Conservation (phyloP, 2,797 vertebrate genomes). For the Lagorchestes hirsutus region DNA sequence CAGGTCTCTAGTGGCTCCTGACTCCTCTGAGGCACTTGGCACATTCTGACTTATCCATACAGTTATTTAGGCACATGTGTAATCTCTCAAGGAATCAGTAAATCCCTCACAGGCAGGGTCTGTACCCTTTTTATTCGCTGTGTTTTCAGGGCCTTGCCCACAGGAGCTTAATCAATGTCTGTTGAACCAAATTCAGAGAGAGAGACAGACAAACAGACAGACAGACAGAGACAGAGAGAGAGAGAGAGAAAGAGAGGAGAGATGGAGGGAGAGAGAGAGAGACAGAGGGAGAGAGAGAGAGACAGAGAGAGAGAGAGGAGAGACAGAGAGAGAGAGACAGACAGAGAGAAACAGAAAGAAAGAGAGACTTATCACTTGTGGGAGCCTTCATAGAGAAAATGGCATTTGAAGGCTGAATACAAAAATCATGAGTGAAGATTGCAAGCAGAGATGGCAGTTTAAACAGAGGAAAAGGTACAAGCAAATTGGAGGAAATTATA, state of each 20-base stretch:
- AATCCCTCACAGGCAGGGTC: neutral
- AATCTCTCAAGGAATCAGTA: neutral
- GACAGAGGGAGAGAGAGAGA: too few relatives aligned
- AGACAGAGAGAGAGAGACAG: too few relatives aligned
- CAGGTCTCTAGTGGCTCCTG: neutral
- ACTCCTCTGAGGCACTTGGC: neutral
- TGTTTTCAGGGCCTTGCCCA: neutral
- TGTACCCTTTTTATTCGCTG: neutral
- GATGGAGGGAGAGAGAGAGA: too few relatives aligned
- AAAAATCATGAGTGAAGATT: neutral
- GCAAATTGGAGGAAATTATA: neutral
- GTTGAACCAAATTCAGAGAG: neutral
- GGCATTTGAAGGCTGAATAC: neutral
- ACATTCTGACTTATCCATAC: neutral
- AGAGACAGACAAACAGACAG: neutral
- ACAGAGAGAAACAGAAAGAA: too few relatives aligned
- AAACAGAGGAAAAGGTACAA: neutral
- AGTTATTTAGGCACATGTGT: neutral
- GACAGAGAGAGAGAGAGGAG: too few relatives aligned
- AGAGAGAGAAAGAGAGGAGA: neutral
- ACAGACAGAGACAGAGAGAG: neutral
- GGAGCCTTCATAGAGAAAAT: neutral
- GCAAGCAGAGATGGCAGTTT: neutral
- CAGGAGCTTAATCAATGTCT: neutral
- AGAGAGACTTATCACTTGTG: neutral